Percentiles rank a stretch among this genome's conserved stretches.
Evolutionary conservation across 2,113 vertebrate genomes (phyloP).

Genomic region (Sebastes schlegelii): DNA sequence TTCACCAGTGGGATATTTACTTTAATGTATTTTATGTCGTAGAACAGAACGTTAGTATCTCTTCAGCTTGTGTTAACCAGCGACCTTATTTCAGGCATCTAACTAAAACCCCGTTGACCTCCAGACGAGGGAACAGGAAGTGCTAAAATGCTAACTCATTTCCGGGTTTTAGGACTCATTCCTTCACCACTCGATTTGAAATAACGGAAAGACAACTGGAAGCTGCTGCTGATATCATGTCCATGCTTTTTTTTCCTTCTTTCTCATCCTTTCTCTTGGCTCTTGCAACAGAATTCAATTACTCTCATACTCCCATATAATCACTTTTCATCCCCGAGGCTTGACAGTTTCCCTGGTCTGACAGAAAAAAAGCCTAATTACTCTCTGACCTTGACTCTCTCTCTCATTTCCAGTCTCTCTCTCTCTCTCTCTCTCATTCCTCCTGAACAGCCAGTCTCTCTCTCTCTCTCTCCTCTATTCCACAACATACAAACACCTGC

Average conservation of each 20-base stretch:
- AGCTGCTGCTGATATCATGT: slow-evolving; percentile 43
- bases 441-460: slow-evolving; percentile 2
- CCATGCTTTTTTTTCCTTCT: neutral
- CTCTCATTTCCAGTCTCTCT: slow-evolving; percentile 16
- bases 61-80: too few relatives aligned
- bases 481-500: slow-evolving; percentile 44
- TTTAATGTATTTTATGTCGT: too few relatives aligned
- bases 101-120: too few relatives aligned
- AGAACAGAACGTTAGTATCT: too few relatives aligned
- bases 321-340: slow-evolving; percentile 83
- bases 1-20: too few relatives aligned
- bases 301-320: slow-evolving; percentile 80
- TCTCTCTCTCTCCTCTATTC: slow-evolving; percentile 22
- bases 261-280: slow-evolving; percentile 61
- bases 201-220: slow-evolving; percentile 40
- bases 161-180: too few relatives aligned
- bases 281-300: slow-evolving; percentile 78
- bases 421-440: neutral
- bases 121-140: too few relatives aligned
- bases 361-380: slow-evolving; percentile 80
- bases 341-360: slow-evolving; percentile 74
- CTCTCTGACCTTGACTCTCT: slow-evolving; percentile 81
- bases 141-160: too few relatives aligned
- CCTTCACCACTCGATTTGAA: neutral
- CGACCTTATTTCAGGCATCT: too few relatives aligned